Base-by-base conservation (phyloP, 2,888 invertebrate species). In the Apotomis turbidana region DNA sequence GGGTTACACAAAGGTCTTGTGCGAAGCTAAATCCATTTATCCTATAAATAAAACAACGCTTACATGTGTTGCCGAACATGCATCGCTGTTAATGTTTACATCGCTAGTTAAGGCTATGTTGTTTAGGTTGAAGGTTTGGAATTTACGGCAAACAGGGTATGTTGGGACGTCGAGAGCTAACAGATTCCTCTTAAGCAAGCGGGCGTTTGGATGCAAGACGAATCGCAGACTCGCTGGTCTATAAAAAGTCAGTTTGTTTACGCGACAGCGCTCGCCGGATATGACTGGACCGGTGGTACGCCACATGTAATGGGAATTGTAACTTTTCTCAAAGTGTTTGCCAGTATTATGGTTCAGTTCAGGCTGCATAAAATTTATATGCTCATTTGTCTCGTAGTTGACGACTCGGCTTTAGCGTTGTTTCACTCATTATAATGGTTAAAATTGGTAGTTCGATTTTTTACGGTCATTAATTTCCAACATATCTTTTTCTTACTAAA, bases 191-290 rank as follows among this genome's bases (percentile, higher is more conserved):
- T 73, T 59, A 70, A 70, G 67, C 54, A 63, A 59, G 15, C 27
- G 41, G 59, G 49, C 49, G 69, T 67, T 61, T 63, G 55, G 75
- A 70, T 69, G 83, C 80, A 85, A 89, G 89, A 90, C 85, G 86
- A 84, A 87, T 81, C 80, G 84, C 89, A 88, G 89, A 81, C 89
- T 77, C 80, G 83, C 83, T 51, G 70, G 59, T 88, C 90, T 91
- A 91, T 91, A 91, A 92, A 91, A 91, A 91, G 87, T 88, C 80
- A 74, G 86, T 86, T 85, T 91, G 90, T 92, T 91, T 91, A 92
- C 86, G 83, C 77, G 82, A 80, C 79, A 79, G 82, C 87, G 70
- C 76, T 70, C 75, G 76, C 81, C 80, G 91, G 90, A 91, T 90
- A 86, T 85, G 88, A 86, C 83, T 83, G 82, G 79, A 77, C 83